Conservation (phyloP, 2,888 invertebrate genomes). For the Brachyptera risi region DNA sequence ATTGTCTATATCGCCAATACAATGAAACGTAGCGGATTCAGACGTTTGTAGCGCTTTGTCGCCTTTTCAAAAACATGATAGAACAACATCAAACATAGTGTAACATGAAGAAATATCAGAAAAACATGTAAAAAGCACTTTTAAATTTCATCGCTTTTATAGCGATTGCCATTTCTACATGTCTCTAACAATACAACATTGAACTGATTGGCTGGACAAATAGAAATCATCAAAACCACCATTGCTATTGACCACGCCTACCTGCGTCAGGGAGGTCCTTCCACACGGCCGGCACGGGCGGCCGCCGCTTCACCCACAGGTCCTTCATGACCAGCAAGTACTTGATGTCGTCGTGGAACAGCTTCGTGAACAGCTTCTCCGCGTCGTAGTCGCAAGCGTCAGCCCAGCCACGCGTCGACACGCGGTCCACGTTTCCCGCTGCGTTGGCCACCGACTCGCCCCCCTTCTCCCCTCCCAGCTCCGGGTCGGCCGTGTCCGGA, state of each 20-base stretch:
- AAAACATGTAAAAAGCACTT: too few relatives aligned
- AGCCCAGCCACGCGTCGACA: slow-evolving; percentile 86
- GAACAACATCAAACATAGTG: too few relatives aligned
- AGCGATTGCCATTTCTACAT: too few relatives aligned
- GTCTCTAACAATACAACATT: too few relatives aligned
- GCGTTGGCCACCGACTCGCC: slow-evolving; percentile 53
- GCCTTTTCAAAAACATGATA: too few relatives aligned
- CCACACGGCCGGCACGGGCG: slow-evolving; percentile 65
- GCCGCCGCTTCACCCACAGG: slow-evolving; percentile 86
- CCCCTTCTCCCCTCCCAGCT: slow-evolving; percentile 66
- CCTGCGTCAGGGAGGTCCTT: slow-evolving; percentile 32
- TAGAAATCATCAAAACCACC: too few relatives aligned
- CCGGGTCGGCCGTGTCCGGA: slow-evolving; percentile 94
- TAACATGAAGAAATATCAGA: too few relatives aligned
- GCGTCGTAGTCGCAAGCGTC: slow-evolving; percentile 76
- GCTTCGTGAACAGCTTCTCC: slow-evolving; percentile 82
- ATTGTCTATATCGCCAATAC: too few relatives aligned
- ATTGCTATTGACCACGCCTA: slow-evolving; percentile 17
- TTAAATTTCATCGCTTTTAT: too few relatives aligned
- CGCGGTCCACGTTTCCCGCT: slow-evolving; percentile 53
- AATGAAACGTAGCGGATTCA: too few relatives aligned
- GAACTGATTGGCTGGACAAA: too few relatives aligned
- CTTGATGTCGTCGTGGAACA: slow-evolving; percentile 91
- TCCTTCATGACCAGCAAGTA: slow-evolving; percentile 93
- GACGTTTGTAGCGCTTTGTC: too few relatives aligned